phyloP scores from a whole-genome alignment of 2,888 invertebrate genomes.

The Phoenoteleia sp. region DNA sequence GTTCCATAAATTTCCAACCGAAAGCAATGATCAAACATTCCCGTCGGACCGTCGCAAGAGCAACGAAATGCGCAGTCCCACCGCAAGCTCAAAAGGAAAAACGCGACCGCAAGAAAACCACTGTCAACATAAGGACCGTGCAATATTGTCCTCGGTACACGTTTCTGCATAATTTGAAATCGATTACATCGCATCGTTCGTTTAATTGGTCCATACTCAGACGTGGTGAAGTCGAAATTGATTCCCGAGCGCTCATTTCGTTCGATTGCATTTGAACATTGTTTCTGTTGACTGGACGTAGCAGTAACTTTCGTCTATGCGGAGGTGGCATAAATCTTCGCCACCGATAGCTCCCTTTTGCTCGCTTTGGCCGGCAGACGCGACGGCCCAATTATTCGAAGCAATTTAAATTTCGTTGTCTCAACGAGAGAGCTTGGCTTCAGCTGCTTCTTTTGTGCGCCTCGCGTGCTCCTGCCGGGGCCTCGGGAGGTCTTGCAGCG shows the following conservation, averaged over 20 bases:
- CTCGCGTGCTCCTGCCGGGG: constrained; percentile 51
- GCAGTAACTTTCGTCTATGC: constrained; percentile 70
- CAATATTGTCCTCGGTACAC: constrained; percentile 67
- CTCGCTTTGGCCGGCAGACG: constrained; percentile 57
- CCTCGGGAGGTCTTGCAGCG: constrained; percentile 65
- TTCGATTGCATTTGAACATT: constrained; percentile 66
- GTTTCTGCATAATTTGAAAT: constrained; percentile 71
- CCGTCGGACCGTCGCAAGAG: constrained; percentile 46
- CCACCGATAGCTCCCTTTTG: constrained; percentile 62
- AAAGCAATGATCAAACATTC: constrained; percentile 58
- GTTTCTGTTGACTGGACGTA: constrained; percentile 61
- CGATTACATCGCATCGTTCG: constrained; percentile 67
- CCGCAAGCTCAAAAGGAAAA: constrained; percentile 32
- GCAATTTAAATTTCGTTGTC: constrained; percentile 74
- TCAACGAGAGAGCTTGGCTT: constrained; percentile 47
- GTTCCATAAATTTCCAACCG: constrained; percentile 41
- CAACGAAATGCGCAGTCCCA: constrained; percentile 46
- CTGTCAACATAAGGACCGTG: constrained; percentile 38
- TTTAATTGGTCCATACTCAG: constrained; percentile 68
- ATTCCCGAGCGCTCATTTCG: constrained; percentile 66
- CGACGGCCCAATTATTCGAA: constrained; percentile 73
- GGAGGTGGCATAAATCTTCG: constrained; percentile 70
- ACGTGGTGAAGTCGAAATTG: constrained; percentile 63
- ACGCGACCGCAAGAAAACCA: constrained; percentile 30
- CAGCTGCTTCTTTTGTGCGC: constrained; percentile 58